These are phyloP conservation scores for Ciconia boyciana DNA, from an alignment of 2,113 vertebrate species.

Conservation along the genomic window DNA sequence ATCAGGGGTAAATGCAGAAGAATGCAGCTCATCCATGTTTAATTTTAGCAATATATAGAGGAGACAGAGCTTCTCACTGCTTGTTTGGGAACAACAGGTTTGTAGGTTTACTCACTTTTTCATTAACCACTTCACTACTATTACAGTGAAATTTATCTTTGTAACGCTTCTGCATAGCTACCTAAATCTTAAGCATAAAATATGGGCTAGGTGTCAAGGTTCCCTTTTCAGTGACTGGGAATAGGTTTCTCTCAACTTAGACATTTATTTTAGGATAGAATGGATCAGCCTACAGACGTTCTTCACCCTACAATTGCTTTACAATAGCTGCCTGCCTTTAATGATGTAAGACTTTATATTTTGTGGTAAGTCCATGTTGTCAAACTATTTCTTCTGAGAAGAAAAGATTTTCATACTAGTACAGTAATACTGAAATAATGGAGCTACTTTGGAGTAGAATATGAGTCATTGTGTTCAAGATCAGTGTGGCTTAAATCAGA, in stretches of 20 bases:
- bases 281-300: background rate
- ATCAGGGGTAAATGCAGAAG: conserved; percentile 4
- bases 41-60: background rate
- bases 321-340: background rate
- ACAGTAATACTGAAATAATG: background rate
- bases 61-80: background rate
- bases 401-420: background rate
- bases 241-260: background rate
- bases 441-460: background rate
- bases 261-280: background rate
- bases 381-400: background rate
- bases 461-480: background rate
- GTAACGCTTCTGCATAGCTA: background rate
- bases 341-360: background rate
- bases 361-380: background rate
- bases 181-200: background rate
- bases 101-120: background rate
- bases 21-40: background rate
- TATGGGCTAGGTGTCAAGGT: background rate
- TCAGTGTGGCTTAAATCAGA: background rate
- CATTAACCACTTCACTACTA: background rate
- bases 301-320: background rate
- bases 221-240: background rate
- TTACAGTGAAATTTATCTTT: background rate
- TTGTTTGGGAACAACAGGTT: background rate